These are phyloP conservation scores for Erythrocercus mccallii DNA, from an alignment of 2,113 vertebrate species.

Conservation along the genomic window DNA sequence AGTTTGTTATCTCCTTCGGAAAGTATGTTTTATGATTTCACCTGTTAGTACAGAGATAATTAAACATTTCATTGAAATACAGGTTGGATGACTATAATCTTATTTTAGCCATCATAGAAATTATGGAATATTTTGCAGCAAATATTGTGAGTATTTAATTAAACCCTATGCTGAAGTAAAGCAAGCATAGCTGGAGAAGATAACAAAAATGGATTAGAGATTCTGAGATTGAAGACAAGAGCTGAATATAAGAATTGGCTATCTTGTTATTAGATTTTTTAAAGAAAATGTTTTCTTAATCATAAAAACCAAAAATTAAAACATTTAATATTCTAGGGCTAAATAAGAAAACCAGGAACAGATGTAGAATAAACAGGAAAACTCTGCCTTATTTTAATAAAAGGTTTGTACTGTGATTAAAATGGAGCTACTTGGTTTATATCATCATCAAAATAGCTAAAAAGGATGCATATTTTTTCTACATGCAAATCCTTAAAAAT, in stretches of 20 bases:
- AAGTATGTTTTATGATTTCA: conserved; percentile 46
- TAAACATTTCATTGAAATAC: conserved; percentile 46
- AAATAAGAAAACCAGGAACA: not conserved
- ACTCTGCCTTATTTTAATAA: not conserved
- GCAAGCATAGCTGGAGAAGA: not conserved
- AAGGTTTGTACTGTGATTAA: not conserved
- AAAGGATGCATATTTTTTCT: not conserved
- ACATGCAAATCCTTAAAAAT: not conserved
- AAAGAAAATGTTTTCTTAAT: not conserved
- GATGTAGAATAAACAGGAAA: not conserved
- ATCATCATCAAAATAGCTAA: not conserved
- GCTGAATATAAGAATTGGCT: not conserved
- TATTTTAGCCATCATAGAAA: conserved; percentile 38
- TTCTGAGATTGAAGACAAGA: not conserved
- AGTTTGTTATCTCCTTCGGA: conserved; percentile 60
- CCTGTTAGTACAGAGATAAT: conserved; percentile 35
- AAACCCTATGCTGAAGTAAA: conserved; percentile 11
- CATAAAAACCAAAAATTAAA: not conserved
- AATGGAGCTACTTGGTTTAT: not conserved
- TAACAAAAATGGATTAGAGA: not conserved
- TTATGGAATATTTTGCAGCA: conserved; percentile 42
- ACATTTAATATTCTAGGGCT: not conserved
- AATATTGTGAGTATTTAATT: conserved; percentile 42
- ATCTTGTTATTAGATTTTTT: not conserved
- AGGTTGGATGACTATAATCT: conserved; percentile 29